A percentile compares a stretch with the other conserved stretches of the same genome.
Evolutionary conservation across 2,113 vertebrate species (phyloP).

Genomic region (Vimba vimba): DNA sequence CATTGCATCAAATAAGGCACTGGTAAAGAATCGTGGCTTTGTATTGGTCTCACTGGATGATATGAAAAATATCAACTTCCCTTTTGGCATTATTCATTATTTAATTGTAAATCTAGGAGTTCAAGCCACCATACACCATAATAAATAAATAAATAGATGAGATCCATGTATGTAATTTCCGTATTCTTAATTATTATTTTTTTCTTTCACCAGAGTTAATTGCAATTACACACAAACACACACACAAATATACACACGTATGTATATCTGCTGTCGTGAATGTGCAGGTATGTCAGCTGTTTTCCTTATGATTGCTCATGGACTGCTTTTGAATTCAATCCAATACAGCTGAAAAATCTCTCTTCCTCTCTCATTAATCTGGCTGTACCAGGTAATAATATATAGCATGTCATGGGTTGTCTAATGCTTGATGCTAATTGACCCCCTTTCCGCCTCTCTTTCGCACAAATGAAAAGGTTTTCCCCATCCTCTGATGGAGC

Average conservation of each 20-base stretch:
- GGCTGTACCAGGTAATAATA: conserved; percentile 75
- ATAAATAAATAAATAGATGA: conserved; percentile 21
- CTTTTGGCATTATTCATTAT: conserved; percentile 59
- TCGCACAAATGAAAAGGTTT: conserved; percentile 80
- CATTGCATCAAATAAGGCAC: conserved; percentile 76
- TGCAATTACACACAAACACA: too few relatives aligned
- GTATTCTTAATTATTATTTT: neutral
- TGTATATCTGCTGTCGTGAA: conserved; percentile 28
- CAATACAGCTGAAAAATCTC: conserved; percentile 69
- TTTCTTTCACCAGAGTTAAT: neutral
- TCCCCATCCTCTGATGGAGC: conserved; percentile 75
- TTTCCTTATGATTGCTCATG: conserved; percentile 66
- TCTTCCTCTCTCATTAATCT: conserved; percentile 77
- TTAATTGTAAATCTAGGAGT: conserved; percentile 49
- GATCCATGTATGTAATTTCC: neutral
- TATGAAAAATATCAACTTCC: conserved; percentile 62
- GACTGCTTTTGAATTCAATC: conserved; percentile 65
- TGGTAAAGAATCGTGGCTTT: conserved; percentile 61
- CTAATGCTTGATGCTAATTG: conserved; percentile 83
- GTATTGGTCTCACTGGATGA: conserved; percentile 70
- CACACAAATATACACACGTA: too few relatives aligned
- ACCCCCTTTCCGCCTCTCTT: conserved; percentile 76
- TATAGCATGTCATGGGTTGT: conserved; percentile 78
- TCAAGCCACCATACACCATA: conserved; percentile 54
- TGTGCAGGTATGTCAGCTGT: conserved; percentile 54